Evolutionary conservation across 2,113 vertebrate species (phyloP).

Genomic region (Alethe diademata): DNA sequence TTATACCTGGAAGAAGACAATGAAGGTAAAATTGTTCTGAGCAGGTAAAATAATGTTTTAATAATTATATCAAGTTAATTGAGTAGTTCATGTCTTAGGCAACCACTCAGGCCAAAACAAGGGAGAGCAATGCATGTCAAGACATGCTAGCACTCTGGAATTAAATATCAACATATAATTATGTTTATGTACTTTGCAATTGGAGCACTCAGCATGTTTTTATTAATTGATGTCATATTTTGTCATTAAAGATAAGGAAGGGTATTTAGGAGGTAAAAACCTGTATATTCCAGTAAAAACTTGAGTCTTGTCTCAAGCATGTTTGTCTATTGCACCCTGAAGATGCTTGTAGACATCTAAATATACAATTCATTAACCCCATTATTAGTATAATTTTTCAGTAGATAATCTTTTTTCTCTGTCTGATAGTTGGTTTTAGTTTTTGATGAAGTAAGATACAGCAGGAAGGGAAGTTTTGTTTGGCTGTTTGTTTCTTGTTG

Average conservation of each 20-base stretch:
- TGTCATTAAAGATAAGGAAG: background rate
- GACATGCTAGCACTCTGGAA: background rate
- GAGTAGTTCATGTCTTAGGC: background rate
- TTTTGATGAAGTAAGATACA: background rate
- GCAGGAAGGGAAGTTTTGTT: background rate
- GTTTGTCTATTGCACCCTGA: background rate
- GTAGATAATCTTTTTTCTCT: background rate
- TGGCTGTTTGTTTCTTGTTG: background rate
- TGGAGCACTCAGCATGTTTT: background rate
- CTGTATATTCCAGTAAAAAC: background rate
- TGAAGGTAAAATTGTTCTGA: background rate
- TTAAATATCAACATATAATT: background rate
- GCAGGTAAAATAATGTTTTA: conserved; percentile 18
- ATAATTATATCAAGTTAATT: background rate
- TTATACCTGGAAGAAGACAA: background rate
- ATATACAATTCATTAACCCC: background rate
- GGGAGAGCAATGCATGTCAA: background rate
- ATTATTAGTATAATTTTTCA: background rate
- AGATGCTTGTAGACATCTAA: background rate
- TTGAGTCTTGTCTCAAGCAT: background rate
- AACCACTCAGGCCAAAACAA: background rate
- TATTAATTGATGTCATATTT: background rate
- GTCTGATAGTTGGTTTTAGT: background rate
- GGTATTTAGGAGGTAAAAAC: background rate
- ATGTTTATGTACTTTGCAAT: background rate